A percentile compares a stretch with the other conserved stretches of the same genome.
phyloP scores from a whole-genome alignment of 1,140 invertebrate genomes.

The Plutomurus gul region DNA sequence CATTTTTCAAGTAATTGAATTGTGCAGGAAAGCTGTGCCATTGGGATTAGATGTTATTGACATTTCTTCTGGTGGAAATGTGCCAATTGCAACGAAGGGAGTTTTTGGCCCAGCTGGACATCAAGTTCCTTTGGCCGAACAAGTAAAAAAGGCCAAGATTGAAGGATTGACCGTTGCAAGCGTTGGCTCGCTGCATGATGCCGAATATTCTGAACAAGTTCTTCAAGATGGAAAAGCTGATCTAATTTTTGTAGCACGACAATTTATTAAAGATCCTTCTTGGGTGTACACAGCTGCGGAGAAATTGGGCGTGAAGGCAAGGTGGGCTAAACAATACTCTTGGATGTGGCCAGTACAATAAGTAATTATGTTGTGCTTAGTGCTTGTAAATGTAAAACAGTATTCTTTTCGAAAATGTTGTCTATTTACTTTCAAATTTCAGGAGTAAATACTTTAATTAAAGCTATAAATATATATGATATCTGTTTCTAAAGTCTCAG shows the following conservation, averaged over 20 bases:
- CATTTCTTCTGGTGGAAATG: slow-evolving; percentile 26
- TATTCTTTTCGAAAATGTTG: too few species aligned
- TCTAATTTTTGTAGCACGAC: slow-evolving; percentile 3
- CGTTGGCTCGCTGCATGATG: slow-evolving; percentile 8
- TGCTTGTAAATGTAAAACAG: background rate
- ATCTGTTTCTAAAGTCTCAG: too few species aligned
- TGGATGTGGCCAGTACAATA: slow-evolving; percentile 37
- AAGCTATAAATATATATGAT: too few species aligned
- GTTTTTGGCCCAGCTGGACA: slow-evolving; percentile 17
- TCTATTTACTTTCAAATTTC: too few species aligned
- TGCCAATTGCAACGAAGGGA: background rate
- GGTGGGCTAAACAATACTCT: slow-evolving; percentile 37
- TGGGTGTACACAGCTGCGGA: slow-evolving; percentile 21
- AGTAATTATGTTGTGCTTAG: background rate
- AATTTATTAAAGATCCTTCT: slow-evolving; percentile 34
- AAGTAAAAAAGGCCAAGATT: slow-evolving; percentile 36
- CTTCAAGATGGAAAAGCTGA: slow-evolving; percentile 8
- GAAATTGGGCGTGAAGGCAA: background rate
- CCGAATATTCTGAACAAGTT: background rate
- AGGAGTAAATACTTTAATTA: too few species aligned
- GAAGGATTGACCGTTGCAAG: background rate
- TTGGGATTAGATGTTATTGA: slow-evolving; percentile 36
- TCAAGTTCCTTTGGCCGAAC: slow-evolving; percentile 23
- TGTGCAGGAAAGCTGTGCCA: slow-evolving; percentile 5
- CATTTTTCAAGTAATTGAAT: slow-evolving; percentile 31